Conservation (phyloP, 2,797 vertebrate species). For the Epinephelus awoara region DNA sequence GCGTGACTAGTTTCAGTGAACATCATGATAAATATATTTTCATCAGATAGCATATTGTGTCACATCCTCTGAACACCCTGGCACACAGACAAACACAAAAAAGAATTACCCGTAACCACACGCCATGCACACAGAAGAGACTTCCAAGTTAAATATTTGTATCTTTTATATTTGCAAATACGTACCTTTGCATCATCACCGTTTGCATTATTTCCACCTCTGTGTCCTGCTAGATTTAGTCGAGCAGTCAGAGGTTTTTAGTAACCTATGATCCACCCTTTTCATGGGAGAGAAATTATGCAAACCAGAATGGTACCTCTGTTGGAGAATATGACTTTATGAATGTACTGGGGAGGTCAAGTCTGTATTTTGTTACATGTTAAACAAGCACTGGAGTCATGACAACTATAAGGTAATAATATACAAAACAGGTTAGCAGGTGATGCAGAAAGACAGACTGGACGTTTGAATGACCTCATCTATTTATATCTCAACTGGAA, state of each 20-base stretch:
- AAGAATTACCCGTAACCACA: background rate
- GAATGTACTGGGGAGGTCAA: background rate
- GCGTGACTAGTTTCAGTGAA: background rate
- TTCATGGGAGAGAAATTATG: background rate
- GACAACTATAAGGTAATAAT: background rate
- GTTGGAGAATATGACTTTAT: background rate
- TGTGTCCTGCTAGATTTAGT: background rate
- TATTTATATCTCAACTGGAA: background rate
- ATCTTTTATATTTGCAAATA: background rate
- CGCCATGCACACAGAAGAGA: background rate
- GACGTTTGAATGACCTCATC: background rate
- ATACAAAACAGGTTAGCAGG: conserved; percentile 10
- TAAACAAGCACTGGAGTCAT: background rate
- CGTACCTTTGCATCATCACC: background rate
- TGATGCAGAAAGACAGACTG: background rate
- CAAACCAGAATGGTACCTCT: background rate
- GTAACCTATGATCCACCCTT: background rate
- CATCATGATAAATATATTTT: background rate
- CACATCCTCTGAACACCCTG: background rate
- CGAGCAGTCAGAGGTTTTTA: background rate
- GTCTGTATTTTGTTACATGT: background rate
- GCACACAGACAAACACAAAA: background rate
- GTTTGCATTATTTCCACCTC: background rate
- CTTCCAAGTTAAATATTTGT: background rate
- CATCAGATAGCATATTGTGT: background rate